Conservation (phyloP, 1,140 invertebrate genomes). For the Bombus vancouverensis region DNA sequence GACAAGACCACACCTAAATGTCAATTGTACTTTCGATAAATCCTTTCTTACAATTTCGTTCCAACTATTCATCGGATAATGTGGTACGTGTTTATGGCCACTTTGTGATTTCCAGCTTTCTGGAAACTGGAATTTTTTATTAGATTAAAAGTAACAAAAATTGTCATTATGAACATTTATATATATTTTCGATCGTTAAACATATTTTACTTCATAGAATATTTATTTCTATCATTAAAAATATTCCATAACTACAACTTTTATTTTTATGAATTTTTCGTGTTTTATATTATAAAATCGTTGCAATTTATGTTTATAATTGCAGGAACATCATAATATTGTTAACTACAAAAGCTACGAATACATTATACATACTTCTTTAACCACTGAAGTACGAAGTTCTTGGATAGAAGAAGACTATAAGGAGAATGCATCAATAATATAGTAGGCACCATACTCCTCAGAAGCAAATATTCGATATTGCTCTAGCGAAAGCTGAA, state of each 20-base stretch:
- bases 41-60: slow-evolving; percentile 27
- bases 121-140: background rate
- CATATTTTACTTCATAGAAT: background rate
- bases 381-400: background rate
- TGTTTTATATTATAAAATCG: background rate
- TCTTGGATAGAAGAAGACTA: background rate
- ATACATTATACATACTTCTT: too few relatives aligned
- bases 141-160: background rate
- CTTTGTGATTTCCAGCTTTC: background rate
- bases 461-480: slow-evolving; percentile 4
- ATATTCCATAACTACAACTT: background rate
- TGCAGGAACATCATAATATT: background rate
- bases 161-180: background rate
- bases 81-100: background rate
- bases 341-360: background rate
- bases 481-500: background rate
- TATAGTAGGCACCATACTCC: background rate
- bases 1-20: slow-evolving; percentile 54
- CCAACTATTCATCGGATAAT: background rate
- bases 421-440: slow-evolving; percentile 33
- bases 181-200: background rate
- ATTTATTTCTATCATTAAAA: background rate
- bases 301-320: background rate
- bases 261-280: background rate
- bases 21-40: slow-evolving; percentile 20